Percentiles rank a stretch among this genome's conserved stretches.
Conservation (phyloP, 2,888 invertebrate species). For the Mamestra brassicae region DNA sequence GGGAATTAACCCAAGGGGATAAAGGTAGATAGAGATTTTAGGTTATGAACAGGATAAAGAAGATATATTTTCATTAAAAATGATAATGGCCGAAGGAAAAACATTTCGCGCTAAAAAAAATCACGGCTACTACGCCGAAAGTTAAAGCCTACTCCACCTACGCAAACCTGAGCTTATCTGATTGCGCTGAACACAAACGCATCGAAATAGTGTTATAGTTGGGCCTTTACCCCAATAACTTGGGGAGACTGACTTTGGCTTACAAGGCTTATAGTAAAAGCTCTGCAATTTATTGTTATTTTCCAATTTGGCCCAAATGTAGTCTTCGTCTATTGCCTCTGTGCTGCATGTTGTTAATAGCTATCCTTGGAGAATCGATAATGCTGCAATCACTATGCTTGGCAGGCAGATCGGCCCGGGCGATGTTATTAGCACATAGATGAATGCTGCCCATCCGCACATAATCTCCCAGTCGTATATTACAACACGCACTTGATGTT, state of each 20-base stretch:
- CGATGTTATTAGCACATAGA: constrained; percentile 57
- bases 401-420: constrained; percentile 45
- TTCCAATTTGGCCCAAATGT: constrained; percentile 21
- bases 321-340: constrained; percentile 6
- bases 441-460: constrained; percentile 45
- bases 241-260: neutral
- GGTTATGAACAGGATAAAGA: neutral
- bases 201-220: constrained; percentile 16
- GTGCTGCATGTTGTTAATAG: constrained; percentile 12
- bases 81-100: neutral
- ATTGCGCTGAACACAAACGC: constrained; percentile 9
- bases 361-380: constrained; percentile 37
- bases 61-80: neutral
- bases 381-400: constrained; percentile 55
- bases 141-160: neutral
- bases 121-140: neutral
- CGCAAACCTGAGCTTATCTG: neutral
- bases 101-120: neutral
- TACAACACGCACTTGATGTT: constrained; percentile 45
- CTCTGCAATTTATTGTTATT: constrained; percentile 16
- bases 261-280: neutral
- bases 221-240: neutral
- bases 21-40: neutral
- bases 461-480: constrained; percentile 50
- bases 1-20: constrained; percentile 5